Percentiles rank a stretch among this genome's conserved stretches.
Evolutionary conservation across 2,113 vertebrate genomes (phyloP).

Genomic region (Morone chrysops): DNA sequence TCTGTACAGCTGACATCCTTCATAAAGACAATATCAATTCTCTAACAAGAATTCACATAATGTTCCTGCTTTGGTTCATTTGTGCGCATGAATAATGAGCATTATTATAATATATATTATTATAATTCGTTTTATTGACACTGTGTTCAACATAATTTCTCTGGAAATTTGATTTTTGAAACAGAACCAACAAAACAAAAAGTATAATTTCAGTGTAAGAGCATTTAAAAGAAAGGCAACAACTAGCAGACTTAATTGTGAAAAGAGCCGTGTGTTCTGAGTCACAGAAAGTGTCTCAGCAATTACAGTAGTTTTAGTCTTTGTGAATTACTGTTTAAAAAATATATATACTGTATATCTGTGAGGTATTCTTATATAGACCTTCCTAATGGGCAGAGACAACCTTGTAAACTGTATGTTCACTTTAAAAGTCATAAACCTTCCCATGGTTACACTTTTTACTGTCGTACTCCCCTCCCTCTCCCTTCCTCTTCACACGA

Average conservation of each 20-base stretch:
- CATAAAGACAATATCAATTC: background rate
- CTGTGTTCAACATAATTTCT: background rate
- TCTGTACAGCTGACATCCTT: background rate
- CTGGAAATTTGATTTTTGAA: background rate
- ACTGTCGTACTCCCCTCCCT: background rate
- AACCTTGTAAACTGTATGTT: background rate
- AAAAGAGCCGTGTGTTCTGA: background rate
- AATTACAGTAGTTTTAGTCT: background rate
- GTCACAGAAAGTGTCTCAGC: background rate
- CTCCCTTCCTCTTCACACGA: conserved; percentile 34
- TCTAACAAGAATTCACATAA: background rate
- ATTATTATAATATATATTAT: too few species aligned
- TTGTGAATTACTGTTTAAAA: background rate
- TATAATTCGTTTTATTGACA: background rate
- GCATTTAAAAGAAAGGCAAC: too few species aligned
- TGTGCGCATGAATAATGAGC: too few species aligned
- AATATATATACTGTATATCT: background rate
- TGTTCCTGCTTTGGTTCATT: background rate
- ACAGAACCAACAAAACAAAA: background rate
- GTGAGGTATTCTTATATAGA: background rate
- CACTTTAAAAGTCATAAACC: background rate
- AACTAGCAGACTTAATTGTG: background rate
- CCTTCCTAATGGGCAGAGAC: background rate
- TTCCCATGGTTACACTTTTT: background rate
- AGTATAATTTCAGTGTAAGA: background rate